phyloP scores from a whole-genome alignment of 64 coral and sea anemone species.

The Montipora foliosa region DNA sequence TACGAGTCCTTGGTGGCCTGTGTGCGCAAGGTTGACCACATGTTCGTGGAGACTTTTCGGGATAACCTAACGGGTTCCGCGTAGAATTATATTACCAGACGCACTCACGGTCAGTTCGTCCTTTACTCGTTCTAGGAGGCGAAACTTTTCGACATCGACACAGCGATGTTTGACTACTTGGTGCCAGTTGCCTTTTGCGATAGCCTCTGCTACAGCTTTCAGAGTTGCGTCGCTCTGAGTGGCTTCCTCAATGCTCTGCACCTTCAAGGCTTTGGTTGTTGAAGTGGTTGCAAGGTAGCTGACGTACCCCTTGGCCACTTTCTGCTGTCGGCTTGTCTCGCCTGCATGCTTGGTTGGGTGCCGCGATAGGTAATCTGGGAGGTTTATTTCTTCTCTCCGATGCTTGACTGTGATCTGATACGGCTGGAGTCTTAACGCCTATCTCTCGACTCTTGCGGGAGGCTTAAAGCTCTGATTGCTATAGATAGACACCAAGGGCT shows the following conservation, averaged over 20 bases:
- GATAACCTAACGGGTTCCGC: constrained; percentile 3
- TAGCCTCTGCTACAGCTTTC: constrained; percentile 28
- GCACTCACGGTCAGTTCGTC: constrained; percentile 8
- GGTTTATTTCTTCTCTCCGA: constrained; percentile 37
- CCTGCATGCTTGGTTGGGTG: constrained; percentile 38
- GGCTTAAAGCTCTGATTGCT: background rate
- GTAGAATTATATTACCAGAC: constrained; percentile 41
- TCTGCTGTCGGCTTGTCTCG: constrained; percentile 50
- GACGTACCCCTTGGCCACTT: background rate
- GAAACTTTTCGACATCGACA: constrained; percentile 19
- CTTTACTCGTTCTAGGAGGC: constrained; percentile 22
- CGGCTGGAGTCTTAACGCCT: constrained; percentile 56
- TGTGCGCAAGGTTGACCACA: constrained; percentile 41
- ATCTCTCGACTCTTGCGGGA: background rate
- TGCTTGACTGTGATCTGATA: constrained; percentile 58
- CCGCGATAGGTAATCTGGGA: constrained; percentile 65
- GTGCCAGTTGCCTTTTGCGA: constrained; percentile 13
- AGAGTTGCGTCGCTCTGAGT: constrained; percentile 41
- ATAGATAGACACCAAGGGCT: background rate
- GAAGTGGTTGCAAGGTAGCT: background rate
- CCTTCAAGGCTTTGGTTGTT: constrained; percentile 61
- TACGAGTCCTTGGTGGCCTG: constrained; percentile 49
- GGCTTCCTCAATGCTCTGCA: constrained; percentile 26
- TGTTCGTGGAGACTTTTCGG: constrained; percentile 40
- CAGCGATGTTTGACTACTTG: background rate